These are phyloP conservation scores for Eupithecia exiguata DNA, from an alignment of 2,888 invertebrate genomes.

Conservation along the genomic window DNA sequence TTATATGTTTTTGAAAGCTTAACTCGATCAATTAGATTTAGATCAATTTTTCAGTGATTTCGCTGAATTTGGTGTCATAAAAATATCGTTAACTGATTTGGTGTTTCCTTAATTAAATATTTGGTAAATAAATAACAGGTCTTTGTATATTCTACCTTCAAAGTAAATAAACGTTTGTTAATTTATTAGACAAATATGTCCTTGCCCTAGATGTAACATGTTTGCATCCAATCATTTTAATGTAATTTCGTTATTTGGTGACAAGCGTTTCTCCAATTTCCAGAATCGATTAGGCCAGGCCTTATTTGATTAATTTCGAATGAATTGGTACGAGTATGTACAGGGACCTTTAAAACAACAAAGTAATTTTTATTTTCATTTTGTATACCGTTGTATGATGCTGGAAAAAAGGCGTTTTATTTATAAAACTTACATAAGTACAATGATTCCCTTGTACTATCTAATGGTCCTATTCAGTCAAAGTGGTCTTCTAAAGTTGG, in stretches of 20 bases:
- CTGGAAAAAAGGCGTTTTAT: no score
- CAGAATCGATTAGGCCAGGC: slow-evolving; percentile 5
- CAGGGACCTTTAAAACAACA: neutral
- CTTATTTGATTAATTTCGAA: slow-evolving; percentile 6
- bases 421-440: neutral
- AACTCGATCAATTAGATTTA: neutral
- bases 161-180: neutral
- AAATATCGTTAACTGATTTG: neutral
- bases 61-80: neutral
- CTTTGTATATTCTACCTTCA: neutral
- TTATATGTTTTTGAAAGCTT: neutral
- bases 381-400: no score
- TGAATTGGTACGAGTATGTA: neutral
- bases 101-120: neutral
- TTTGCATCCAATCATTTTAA: neutral
- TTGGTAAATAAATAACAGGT: neutral
- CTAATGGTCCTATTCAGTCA: neutral
- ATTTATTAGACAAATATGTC: neutral
- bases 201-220: neutral
- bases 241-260: neutral
- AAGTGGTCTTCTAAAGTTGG: neutral
- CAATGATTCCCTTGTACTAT: no score
- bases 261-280: neutral
- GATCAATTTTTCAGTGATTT: no score
- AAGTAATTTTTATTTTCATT: neutral